A percentile compares a stretch with the other conserved stretches of the same genome.
Conservation (phyloP, 2,888 invertebrate species). For the Rotaria macrura region DNA sequence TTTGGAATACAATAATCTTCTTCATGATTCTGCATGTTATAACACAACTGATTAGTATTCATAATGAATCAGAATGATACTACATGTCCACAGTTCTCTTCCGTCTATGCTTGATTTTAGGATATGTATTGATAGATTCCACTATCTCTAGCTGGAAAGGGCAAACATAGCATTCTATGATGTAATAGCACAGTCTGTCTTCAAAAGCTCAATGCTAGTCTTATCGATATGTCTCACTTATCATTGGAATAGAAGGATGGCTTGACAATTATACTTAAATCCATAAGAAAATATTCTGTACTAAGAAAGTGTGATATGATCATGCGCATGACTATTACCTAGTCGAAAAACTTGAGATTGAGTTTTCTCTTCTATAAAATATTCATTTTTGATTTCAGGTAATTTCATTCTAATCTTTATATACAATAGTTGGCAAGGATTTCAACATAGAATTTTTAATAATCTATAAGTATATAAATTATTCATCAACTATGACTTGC, state of each 20-base stretch:
- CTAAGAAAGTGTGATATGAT: background rate
- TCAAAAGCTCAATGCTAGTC: background rate
- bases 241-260: too few relatives aligned
- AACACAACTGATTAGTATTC: background rate
- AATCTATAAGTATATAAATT: too few relatives aligned
- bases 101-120: too few relatives aligned
- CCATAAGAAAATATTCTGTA: background rate
- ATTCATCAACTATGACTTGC: too few relatives aligned
- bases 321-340: background rate
- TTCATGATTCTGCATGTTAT: background rate
- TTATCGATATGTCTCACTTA: background rate
- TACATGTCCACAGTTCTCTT: background rate
- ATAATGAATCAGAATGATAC: background rate
- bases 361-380: too few relatives aligned
- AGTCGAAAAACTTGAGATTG: too few relatives aligned
- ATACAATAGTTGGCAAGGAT: too few relatives aligned
- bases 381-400: too few relatives aligned
- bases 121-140: background rate
- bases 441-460: too few relatives aligned
- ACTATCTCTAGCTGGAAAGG: background rate
- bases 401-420: too few relatives aligned
- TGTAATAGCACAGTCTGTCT: background rate
- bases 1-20: background rate
- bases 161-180: background rate
- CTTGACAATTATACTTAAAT: background rate